These are phyloP conservation scores for Oenanthe oenanthe DNA, from an alignment of 2,113 vertebrate species.

Conservation along the genomic window DNA sequence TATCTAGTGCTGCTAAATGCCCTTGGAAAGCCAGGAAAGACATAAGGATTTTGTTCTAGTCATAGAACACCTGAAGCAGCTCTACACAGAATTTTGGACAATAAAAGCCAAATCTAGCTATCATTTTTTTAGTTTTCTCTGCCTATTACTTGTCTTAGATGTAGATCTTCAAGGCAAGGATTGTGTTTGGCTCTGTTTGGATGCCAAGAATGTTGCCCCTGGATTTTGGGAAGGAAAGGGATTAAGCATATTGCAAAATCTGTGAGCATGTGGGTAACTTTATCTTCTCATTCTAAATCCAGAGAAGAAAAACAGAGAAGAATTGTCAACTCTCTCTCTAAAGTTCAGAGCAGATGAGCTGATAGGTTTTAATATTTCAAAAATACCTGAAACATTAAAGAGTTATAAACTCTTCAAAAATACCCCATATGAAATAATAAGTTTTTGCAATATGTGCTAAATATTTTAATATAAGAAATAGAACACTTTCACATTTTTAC, in stretches of 20 bases:
- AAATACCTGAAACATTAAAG: neutral
- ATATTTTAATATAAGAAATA: neutral
- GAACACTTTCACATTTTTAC: neutral
- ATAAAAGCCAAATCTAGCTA: neutral
- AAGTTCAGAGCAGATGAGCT: neutral
- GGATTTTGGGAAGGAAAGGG: neutral
- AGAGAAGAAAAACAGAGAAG: neutral
- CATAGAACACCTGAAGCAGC: neutral
- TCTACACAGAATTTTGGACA: neutral
- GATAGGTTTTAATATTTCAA: neutral
- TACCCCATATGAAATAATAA: neutral
- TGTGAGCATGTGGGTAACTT: neutral
- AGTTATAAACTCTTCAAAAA: slow-evolving; percentile 4
- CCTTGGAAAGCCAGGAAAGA: neutral
- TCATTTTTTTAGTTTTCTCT: neutral
- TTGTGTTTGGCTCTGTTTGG: neutral
- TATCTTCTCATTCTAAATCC: neutral
- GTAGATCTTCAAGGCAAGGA: neutral
- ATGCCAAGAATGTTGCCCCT: neutral
- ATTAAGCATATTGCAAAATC: neutral
- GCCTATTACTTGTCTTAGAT: neutral
- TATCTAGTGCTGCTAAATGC: neutral
- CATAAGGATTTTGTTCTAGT: neutral
- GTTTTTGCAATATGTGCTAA: neutral
- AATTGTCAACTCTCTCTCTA: neutral